Base-by-base conservation (phyloP, 2,888 invertebrate species). In the Torymus tubicola region DNA sequence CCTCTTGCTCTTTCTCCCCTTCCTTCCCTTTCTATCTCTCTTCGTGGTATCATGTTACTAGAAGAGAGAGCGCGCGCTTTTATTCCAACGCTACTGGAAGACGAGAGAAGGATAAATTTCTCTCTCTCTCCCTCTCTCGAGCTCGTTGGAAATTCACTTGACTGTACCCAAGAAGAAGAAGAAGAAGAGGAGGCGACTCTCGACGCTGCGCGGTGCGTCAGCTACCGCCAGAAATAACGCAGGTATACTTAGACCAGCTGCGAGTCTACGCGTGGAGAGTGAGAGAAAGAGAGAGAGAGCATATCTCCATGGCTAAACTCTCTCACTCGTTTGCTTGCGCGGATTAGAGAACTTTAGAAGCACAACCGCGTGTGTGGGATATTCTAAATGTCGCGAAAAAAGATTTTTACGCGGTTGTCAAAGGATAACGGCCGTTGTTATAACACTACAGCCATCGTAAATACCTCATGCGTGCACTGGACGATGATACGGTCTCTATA, bases 171-270 rank as follows among this genome's bases (percentile, higher is more conserved):
- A 13, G 60, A 18, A 61, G 58, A 58, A 60, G 67, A 18, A 13
- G 68, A 78, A 79, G 50, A 53, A 14, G 78, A 76, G 55, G 72
- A 77, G 73, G 77, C 69, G 71, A 74, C 74, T 31, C 31, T 31
- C 31, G 31, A 2, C 31, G 3, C 31, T n/a, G 31, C 31, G 84
- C 86, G 85, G 88, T 90, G 90, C 90, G 89, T 90, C 90, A 90
- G 90, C 90, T 90, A 88, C 87, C 85, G 89, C 88, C 89, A 89
- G 88, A 90, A 90, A 90, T 90, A 90, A 90, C 89, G 86, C 84
- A 88, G 89, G 83, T 82, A 87, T 89, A 90, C 90, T 90, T 90
- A 90, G 90, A 90, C 89, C 87, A 87, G 87, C 61, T 53, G 53
- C 61, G 53, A 88, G 70, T 58, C 31, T 65, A n/a, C 64, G 21